Evolutionary conservation across 2,113 vertebrate species (phyloP).

Genomic region (Bagarius yarrelli): DNA sequence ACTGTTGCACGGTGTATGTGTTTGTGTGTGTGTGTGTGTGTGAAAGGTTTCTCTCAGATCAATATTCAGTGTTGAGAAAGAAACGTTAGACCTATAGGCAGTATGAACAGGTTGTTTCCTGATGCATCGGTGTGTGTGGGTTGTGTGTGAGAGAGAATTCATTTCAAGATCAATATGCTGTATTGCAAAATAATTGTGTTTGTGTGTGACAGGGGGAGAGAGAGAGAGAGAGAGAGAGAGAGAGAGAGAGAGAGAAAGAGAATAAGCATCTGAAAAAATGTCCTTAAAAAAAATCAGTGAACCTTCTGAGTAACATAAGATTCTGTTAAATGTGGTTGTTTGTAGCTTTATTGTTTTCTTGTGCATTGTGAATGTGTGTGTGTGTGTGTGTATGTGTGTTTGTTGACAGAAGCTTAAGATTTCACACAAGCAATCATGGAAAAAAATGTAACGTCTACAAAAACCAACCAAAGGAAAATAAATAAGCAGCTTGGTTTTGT

Average conservation of each 20-base stretch:
- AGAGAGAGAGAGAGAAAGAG: no score
- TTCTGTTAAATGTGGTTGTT: not conserved
- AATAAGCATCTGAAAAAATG: not conserved
- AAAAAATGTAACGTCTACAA: constrained; percentile 8
- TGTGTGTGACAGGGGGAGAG: no score
- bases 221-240: no score
- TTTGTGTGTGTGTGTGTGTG: not conserved
- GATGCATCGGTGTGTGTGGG: not conserved
- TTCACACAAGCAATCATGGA: constrained; percentile 9
- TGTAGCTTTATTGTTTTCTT: constrained; percentile 38
- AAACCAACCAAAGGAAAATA: not conserved
- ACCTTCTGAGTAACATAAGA: not conserved
- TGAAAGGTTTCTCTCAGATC: no score
- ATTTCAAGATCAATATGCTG: not conserved
- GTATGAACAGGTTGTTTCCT: not conserved
- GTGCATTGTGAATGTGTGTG: not conserved
- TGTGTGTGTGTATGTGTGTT: not conserved
- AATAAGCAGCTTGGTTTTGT: not conserved
- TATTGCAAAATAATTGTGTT: not conserved
- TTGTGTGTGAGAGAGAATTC: not conserved
- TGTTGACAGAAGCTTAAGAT: constrained; percentile 19
- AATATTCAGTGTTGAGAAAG: not conserved
- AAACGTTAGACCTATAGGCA: not conserved
- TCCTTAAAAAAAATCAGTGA: not conserved
- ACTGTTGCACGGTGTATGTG: not conserved